Evolutionary conservation across 2,797 vertebrate genomes (phyloP), one percentile per base, ranked within the genome.

Genomic region (Fratercula arctica): DNA sequence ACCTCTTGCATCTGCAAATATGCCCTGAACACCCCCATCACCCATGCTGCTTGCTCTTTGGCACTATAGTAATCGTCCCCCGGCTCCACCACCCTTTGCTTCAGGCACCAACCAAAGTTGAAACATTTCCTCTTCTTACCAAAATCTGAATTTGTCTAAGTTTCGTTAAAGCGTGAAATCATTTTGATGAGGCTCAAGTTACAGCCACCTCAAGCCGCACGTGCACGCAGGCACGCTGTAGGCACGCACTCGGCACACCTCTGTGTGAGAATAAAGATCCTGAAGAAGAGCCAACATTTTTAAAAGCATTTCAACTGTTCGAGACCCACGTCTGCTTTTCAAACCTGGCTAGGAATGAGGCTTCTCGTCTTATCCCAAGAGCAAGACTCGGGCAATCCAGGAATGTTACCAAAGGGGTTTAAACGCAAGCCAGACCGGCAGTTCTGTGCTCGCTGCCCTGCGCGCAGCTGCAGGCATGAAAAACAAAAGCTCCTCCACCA

Each of bases 391-490:
- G 48, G 35, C 63, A 69, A 75, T n/a, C 64, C 85, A 88, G 46
- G 16, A 74, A 46, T 7, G 2, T 59, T 60, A 94, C 39, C 63
- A 61, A 66, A 39, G 9, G 3, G 28, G n/a, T 64, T 89, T 72
- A 89, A 80, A 83, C 17, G 45, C 11, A 77, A 57, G 80, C 54
- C 79, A 91, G 78, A 66, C 13, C 35, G 59, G 29, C 17, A 53
- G 41, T 28, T 67, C 64, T 16, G 33, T 0, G 0, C n/a, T 57
- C 5, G 0, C 53, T 87, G 72, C n/a, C 33, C 67, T 0, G 0
- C 41, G 39, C 0, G 0, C 45, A 88, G 87, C 82, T 84, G 48
- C 5, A 7, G 33, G 53, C 74, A 82, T 0, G 0, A 85, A 72
- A 83, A 92, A 31, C 33, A 68, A 54, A 69, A 87, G 37, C 28